phyloP scores from a whole-genome alignment of 2,888 invertebrate species.

The Belgica antarctica region DNA sequence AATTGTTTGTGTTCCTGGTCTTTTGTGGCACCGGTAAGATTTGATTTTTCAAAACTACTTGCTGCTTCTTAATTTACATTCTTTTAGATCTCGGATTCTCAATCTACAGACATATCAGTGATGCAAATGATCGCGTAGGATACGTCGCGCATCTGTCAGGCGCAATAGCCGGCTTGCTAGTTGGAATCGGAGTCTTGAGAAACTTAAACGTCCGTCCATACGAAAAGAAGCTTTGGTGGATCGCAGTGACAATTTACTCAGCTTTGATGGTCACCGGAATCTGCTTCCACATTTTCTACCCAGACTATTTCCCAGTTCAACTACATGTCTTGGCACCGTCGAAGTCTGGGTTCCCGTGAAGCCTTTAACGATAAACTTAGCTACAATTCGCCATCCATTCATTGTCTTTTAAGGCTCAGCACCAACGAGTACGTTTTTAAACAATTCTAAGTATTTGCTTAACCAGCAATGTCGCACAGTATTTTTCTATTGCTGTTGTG shows the following conservation, averaged over 20 bases:
- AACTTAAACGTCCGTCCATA: conserved; percentile 77
- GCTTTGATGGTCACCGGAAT: conserved; percentile 71
- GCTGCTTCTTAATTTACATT: not conserved
- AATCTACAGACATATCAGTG: conserved; percentile 78
- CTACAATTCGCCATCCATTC: too few relatives aligned
- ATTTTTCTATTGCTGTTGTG: too few relatives aligned
- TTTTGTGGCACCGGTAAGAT: conserved; percentile 63
- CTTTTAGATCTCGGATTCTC: conserved; percentile 82
- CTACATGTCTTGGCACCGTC: conserved; percentile 70
- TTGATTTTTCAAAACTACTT: not conserved
- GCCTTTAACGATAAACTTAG: too few relatives aligned
- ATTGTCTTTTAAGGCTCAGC: too few relatives aligned
- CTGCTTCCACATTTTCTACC: conserved; percentile 69
- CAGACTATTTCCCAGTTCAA: conserved; percentile 57
- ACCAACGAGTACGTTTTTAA: too few relatives aligned
- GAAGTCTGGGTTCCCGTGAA: not conserved
- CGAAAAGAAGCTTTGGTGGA: conserved; percentile 81
- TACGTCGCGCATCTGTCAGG: conserved; percentile 94
- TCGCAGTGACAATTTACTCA: conserved; percentile 68
- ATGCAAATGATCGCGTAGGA: conserved; percentile 75
- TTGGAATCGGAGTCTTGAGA: conserved; percentile 79
- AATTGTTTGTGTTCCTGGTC: conserved; percentile 77
- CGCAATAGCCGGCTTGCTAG: conserved; percentile 76
- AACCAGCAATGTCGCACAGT: too few relatives aligned
- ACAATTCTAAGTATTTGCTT: too few relatives aligned